Evolutionary conservation across 2,797 vertebrate genomes (phyloP).

Genomic region (Rhabdophis nuchalis): DNA sequence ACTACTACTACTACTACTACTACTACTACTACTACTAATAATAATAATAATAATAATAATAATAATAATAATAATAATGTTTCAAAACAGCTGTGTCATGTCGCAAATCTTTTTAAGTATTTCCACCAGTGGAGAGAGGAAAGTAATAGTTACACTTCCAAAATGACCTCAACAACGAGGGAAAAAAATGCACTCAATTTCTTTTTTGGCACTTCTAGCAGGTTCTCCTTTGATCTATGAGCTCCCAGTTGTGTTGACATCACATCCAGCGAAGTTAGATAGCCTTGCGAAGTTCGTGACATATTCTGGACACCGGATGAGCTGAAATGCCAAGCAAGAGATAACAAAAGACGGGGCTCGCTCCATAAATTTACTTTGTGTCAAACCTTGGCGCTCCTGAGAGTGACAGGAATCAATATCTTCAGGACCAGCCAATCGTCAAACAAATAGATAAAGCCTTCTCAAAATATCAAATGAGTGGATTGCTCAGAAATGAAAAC

Average conservation of each 20-base stretch:
- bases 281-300: conserved; percentile 39
- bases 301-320: conserved; percentile 42
- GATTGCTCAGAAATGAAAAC: not conserved
- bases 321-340: conserved; percentile 32
- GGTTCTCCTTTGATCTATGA: not conserved
- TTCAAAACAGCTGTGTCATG: conserved; percentile 4
- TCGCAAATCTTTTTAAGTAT: conserved; percentile 25
- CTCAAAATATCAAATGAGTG: conserved; percentile 29
- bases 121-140: not conserved
- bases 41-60: too few relatives aligned
- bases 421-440: conserved; percentile 33
- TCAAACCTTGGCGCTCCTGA: conserved; percentile 8
- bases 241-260: conserved; percentile 22
- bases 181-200: not conserved
- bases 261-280: conserved; percentile 22
- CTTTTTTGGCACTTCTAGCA: conserved; percentile 2
- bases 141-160: not conserved
- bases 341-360: conserved; percentile 42
- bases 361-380: conserved; percentile 42
- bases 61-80: too few relatives aligned
- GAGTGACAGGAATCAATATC: conserved; percentile 35
- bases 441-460: conserved; percentile 46
- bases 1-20: too few relatives aligned
- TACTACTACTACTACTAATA: too few relatives aligned
- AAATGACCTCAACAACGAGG: not conserved